These are phyloP conservation scores for Holothuria leucospilota DNA, from an alignment of 53 echinoderm and acorn worm genomes.

Conservation along the genomic window DNA sequence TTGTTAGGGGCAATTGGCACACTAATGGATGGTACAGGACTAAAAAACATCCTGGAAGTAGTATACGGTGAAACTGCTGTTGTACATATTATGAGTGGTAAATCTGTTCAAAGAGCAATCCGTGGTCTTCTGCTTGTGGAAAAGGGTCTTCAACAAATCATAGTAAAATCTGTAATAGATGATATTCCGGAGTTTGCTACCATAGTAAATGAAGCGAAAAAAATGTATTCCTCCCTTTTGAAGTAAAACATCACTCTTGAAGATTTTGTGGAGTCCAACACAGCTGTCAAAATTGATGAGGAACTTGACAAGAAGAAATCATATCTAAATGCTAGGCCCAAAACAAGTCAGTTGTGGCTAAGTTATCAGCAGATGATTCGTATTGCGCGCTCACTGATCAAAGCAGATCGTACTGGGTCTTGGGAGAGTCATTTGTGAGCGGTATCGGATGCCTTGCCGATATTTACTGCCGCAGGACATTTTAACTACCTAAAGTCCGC, in stretches of 20 bases:
- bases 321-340: conserved; percentile 10
- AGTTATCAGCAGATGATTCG: conserved; percentile 23
- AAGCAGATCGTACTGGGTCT: conserved; percentile 62
- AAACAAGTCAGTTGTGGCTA: conserved; percentile 42
- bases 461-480: conserved; percentile 45
- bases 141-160: conserved; percentile 53
- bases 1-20: too few species aligned
- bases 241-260: conserved; percentile 22
- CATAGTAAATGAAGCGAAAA: conserved; percentile 13
- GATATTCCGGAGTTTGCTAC: too few species aligned
- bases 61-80: conserved; percentile 61
- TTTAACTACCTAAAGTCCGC: conserved; percentile 54
- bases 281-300: neutral
- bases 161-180: conserved; percentile 45
- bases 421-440: conserved; percentile 40
- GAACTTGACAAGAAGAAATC: conserved; percentile 43
- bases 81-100: conserved; percentile 60
- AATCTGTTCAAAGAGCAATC: conserved; percentile 57
- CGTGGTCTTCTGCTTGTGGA: conserved; percentile 60
- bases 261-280: conserved; percentile 27
- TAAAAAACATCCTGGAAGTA: too few species aligned
- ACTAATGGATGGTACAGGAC: too few species aligned
- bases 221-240: conserved; percentile 32
- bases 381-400: conserved; percentile 38
- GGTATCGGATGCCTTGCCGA: conserved; percentile 45